Evolutionary conservation across 1,140 invertebrate genomes (phyloP), one percentile per base, ranked within the genome.

Genomic region (Euura lappo): DNA sequence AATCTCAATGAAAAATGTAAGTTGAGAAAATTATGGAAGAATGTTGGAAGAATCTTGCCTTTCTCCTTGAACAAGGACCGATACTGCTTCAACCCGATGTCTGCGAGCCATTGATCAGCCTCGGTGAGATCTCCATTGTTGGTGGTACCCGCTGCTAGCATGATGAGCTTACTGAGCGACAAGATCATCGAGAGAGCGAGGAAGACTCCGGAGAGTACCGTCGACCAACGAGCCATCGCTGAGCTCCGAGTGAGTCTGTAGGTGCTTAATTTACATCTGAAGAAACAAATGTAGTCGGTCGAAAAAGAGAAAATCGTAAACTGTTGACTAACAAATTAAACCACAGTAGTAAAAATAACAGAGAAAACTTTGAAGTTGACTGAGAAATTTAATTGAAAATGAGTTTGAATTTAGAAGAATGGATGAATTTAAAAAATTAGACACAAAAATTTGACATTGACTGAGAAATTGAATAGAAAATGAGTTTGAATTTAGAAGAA

Each of bases 81-180:
- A 79, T 93, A 93, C 71, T 93, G 88, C 44, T 89, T 84, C 44
- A 95, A 85, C 71, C 92, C 90, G 81, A 92, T 93, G 80, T 93
- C 90, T 68, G 91, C 89, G 66, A 94, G 83, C 93, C 94, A 95
- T 78, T 91, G 88, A 75, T 94, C 92, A 65, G 93, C 92, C 84
- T 91, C 89, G 45, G 83, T 89, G 74, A 87, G 83, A 77, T 91
- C 90, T 75, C 89, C 89, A 79, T 89, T 84, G 69, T 77, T 85
- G 74, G 80, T 81, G 74, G 80, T 87, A 76, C 78, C 84, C 67
- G 83, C 81, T 44, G 83, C 86, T n/a, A 87, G 79, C 82, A 88
- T 79, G 65, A 88, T 74, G 66, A 88, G 76, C 79, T 87, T 88
- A 51, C 85, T 86, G 71, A 88, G 83, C 45, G 84, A 86, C 42